Base-by-base conservation (phyloP, 2,888 invertebrate genomes). In the Subacronicta megacephala region DNA sequence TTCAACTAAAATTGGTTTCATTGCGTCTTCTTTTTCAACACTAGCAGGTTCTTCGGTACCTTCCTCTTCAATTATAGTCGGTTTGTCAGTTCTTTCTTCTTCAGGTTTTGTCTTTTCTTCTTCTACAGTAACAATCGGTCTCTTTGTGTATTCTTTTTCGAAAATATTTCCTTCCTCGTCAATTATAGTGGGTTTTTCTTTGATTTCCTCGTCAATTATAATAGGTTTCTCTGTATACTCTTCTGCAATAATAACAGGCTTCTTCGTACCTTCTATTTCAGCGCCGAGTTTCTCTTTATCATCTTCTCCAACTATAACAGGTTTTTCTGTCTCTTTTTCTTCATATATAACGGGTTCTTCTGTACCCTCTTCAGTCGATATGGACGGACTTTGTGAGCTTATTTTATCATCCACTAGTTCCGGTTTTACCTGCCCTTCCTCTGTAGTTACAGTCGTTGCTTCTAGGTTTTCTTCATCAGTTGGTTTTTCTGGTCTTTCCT, bases 251-350 rank as follows among this genome's bases (percentile, higher is more conserved):
- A 31, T 7, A 12, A 17, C 9, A 13, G 59, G 44, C 35, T 50
- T 56, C 1, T 52, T 37, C 0, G 29, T 57, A 9, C 37, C 20
- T 26, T 49, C 47, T 33, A 31, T 35, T 6, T 65, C 62, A 18
- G 10, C n/a, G 9, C 3, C 9, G 10, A 26, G 3, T 10, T 26
- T 3, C 10, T 26, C 10, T 10, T 26, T 26, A 10, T 3, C 10
- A 3, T 26, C 26, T 10, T 26, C 26, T 26, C 10, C 26, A 26
- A 10, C 10, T 10, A 36, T 7, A 9, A 7, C 15, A 29, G 58
- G 47, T 53, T 40, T 23, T 20, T 44, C 43, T 15, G 26, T 26
- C 1, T 26, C 9, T 1, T 51, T 29, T 18, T 51, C 47, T 2
- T 68, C 55, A 23, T 13, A 12, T 4, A 36, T 7, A 9, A 12